A percentile compares a stretch with the other conserved stretches of the same genome.
These are phyloP conservation scores for Danio kyathit DNA, from an alignment of 2,797 vertebrate species.

Conservation along the genomic window DNA sequence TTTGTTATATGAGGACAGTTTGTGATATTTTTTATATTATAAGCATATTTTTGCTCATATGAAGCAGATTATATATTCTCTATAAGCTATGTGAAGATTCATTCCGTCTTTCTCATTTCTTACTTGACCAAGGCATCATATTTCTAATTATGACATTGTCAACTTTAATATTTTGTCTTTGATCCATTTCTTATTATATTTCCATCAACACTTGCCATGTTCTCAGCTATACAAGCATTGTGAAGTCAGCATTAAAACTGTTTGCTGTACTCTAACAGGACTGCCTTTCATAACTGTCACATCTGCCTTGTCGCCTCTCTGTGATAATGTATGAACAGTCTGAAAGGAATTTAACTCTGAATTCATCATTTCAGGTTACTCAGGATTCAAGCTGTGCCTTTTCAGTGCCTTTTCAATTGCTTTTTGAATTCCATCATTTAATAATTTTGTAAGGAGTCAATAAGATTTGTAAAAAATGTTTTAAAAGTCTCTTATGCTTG, in stretches of 20 bases:
- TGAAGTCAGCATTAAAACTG: background rate
- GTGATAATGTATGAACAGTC: conserved; percentile 6
- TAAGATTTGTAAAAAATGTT: background rate
- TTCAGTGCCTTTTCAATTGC: background rate
- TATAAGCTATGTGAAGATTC: background rate
- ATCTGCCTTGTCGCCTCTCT: conserved; percentile 3
- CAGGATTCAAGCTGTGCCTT: background rate
- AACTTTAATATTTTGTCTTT: conserved; percentile 70
- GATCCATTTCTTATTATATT: conserved; percentile 55
- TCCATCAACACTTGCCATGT: background rate
- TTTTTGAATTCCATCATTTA: background rate
- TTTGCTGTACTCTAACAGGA: conserved; percentile 26
- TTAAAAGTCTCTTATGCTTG: background rate
- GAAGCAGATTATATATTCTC: background rate
- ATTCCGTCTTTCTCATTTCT: background rate
- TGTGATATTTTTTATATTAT: background rate
- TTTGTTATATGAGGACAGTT: background rate
- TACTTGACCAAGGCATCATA: background rate
- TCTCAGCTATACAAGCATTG: background rate
- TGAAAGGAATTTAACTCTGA: background rate
- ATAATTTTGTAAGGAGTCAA: background rate
- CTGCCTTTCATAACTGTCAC: conserved; percentile 6
- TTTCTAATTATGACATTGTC: conserved; percentile 13
- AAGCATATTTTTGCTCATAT: background rate
- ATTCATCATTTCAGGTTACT: background rate